Evolutionary conservation across 1,140 invertebrate genomes (phyloP).

Genomic region (Neodiprion virginianus): DNA sequence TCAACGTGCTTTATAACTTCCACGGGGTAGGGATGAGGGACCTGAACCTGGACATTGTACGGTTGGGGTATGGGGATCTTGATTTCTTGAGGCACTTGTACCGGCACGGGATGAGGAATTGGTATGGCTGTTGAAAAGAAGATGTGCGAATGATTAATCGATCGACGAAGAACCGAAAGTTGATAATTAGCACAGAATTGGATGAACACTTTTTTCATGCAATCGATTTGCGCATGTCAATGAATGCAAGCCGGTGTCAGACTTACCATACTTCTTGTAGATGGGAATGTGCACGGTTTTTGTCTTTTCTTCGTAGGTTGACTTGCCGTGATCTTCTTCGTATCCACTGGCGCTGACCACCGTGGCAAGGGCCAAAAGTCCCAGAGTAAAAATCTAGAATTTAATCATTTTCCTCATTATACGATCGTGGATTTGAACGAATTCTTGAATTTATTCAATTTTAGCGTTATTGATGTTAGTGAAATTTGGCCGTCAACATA

Average conservation of each 20-base stretch:
- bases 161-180: conserved; percentile 10
- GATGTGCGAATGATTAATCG: background rate
- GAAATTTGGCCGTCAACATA: background rate
- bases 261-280: conserved; percentile 71
- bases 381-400: conserved; percentile 41
- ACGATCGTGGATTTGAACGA: too few species aligned
- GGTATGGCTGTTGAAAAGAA: conserved; percentile 66
- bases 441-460: too few species aligned
- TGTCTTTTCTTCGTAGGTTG: conserved; percentile 57
- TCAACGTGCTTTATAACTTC: conserved; percentile 74
- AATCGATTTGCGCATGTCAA: background rate
- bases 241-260: background rate
- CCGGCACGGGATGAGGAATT: conserved; percentile 76
- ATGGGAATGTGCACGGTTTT: conserved; percentile 75
- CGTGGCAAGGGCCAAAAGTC: conserved; percentile 27
- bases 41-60: conserved; percentile 74
- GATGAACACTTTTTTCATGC: background rate
- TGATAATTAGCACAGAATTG: conserved; percentile 6
- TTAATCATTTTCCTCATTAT: too few species aligned
- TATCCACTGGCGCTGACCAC: conserved; percentile 36
- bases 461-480: background rate
- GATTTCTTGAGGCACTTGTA: conserved; percentile 76
- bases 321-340: conserved; percentile 37
- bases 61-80: conserved; percentile 77
- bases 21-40: conserved; percentile 76